Evolutionary conservation across 2,113 vertebrate genomes (phyloP).

Genomic region (Pangasianodon gigas): DNA sequence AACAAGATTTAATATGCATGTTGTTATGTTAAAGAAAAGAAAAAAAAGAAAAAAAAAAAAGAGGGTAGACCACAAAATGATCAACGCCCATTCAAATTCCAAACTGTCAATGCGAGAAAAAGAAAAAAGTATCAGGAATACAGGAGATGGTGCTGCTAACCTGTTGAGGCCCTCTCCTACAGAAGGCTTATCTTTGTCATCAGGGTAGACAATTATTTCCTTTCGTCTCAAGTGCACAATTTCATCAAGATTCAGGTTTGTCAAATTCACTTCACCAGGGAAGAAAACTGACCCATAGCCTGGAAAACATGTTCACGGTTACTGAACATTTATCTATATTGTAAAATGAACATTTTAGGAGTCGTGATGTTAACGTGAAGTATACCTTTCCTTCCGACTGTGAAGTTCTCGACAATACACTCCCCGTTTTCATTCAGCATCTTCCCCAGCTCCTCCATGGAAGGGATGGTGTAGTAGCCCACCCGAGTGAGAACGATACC

Average conservation of each 20-base stretch:
- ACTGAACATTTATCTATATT: neutral
- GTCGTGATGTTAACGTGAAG: too few species aligned
- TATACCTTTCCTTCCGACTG: constrained; percentile 89
- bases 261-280: constrained; percentile 84
- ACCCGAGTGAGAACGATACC: constrained; percentile 84
- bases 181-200: constrained; percentile 85
- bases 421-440: constrained; percentile 81
- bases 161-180: constrained; percentile 90
- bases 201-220: constrained; percentile 93
- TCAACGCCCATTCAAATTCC: neutral
- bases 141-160: constrained; percentile 61
- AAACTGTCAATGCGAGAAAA: neutral
- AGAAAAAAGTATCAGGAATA: neutral
- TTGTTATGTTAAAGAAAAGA: too few species aligned
- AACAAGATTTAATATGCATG: too few species aligned
- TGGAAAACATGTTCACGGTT: constrained; percentile 55
- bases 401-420: constrained; percentile 90
- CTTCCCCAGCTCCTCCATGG: constrained; percentile 86
- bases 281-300: constrained; percentile 95
- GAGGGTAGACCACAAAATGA: neutral
- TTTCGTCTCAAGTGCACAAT: constrained; percentile 93
- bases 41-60: too few species aligned
- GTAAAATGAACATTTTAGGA: neutral
- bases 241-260: constrained; percentile 87
- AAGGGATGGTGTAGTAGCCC: constrained; percentile 94